phyloP scores from a whole-genome alignment of 2,113 vertebrate species.

The Hippocampus mohnikei region DNA sequence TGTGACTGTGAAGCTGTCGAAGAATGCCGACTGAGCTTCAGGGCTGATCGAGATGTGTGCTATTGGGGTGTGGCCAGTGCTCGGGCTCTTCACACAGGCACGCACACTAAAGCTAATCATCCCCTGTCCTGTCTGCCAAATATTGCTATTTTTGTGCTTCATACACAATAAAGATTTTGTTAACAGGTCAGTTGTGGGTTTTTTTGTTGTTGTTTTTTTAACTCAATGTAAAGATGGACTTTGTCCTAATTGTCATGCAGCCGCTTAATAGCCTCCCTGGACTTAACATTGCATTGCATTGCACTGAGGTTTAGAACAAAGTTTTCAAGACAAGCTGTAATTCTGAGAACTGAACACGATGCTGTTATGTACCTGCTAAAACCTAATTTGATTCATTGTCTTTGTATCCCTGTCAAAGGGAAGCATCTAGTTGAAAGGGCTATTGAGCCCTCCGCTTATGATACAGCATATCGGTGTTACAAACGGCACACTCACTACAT shows the following conservation, averaged over 20 bases:
- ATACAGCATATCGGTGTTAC: too few species aligned
- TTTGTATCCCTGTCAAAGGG: background rate
- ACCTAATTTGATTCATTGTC: too few species aligned
- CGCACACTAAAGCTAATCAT: slow-evolving; percentile 17
- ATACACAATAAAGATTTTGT: background rate
- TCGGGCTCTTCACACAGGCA: slow-evolving; percentile 20
- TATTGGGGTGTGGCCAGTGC: slow-evolving; percentile 42
- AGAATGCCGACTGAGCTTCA: slow-evolving; percentile 13
- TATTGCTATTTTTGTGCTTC: slow-evolving; percentile 15
- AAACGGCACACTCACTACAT: too few species aligned
- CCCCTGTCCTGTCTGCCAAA: slow-evolving; percentile 12
- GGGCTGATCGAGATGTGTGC: slow-evolving; percentile 28
- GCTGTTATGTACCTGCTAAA: too few species aligned
- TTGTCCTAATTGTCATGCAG: too few species aligned
- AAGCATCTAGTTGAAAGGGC: background rate
- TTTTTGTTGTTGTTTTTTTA: too few species aligned
- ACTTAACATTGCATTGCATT: too few species aligned
- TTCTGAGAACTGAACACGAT: too few species aligned
- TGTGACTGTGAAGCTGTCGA: slow-evolving; percentile 4
- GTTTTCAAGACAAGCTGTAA: too few species aligned
- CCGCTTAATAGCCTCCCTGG: too few species aligned
- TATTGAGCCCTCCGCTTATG: too few species aligned
- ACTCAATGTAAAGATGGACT: slow-evolving; percentile 1
- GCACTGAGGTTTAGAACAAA: too few species aligned
- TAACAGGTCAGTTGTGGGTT: background rate